phyloP scores from a whole-genome alignment of 2,113 vertebrate species.

The Chionodraco myersi region DNA sequence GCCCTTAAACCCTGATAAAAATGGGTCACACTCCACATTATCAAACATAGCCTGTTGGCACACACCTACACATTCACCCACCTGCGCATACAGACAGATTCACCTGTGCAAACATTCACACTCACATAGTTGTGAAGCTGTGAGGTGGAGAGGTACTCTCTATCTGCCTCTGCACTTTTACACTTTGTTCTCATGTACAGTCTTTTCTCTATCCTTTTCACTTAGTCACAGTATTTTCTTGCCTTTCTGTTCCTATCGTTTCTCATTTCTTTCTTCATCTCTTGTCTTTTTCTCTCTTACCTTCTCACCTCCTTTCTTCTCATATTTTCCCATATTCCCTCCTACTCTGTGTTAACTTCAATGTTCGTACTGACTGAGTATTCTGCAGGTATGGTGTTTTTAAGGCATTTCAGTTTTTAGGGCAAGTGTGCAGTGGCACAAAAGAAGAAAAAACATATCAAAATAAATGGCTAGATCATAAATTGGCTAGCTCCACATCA shows the following conservation, averaged over 20 bases:
- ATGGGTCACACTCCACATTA: slow-evolving; percentile 45
- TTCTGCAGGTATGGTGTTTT: slow-evolving; percentile 51
- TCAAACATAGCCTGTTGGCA: slow-evolving; percentile 41
- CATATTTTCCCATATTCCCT: slow-evolving; percentile 49
- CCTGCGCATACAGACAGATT: slow-evolving; percentile 3
- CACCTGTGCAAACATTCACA: slow-evolving; percentile 54
- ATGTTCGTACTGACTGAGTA: slow-evolving; percentile 55
- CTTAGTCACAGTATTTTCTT: slow-evolving; percentile 45
- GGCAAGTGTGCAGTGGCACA: background rate
- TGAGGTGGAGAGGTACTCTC: slow-evolving; percentile 67
- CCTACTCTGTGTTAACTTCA: slow-evolving; percentile 49
- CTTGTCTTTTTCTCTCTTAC: slow-evolving; percentile 50
- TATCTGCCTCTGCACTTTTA: slow-evolving; percentile 70
- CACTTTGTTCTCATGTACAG: slow-evolving; percentile 57
- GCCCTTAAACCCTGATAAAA: slow-evolving; percentile 26
- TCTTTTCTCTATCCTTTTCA: slow-evolving; percentile 55
- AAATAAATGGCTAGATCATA: background rate
- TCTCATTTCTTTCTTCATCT: slow-evolving; percentile 55
- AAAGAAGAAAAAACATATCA: background rate
- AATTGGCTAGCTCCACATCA: slow-evolving; percentile 5
- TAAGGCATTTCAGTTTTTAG: slow-evolving; percentile 29
- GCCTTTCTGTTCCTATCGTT: slow-evolving; percentile 45
- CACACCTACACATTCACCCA: slow-evolving; percentile 28
- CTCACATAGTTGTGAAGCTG: slow-evolving; percentile 54
- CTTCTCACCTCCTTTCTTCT: slow-evolving; percentile 48